Percentiles rank a stretch among this genome's conserved stretches.
phyloP scores from a whole-genome alignment of 2,888 invertebrate genomes.

The Blera fallax region DNA sequence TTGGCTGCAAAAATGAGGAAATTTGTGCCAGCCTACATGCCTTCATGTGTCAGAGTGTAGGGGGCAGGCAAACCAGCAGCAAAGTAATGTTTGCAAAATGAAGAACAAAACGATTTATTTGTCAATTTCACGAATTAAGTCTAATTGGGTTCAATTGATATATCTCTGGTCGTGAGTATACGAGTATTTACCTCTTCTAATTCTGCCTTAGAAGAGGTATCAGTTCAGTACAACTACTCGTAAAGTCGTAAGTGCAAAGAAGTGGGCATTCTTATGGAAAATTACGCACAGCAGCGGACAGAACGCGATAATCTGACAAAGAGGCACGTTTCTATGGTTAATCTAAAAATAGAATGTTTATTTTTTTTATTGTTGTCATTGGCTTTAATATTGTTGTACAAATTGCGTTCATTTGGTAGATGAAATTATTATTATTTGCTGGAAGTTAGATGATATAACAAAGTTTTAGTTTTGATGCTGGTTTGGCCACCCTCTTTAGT shows the following conservation, averaged over 20 bases:
- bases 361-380: constrained; percentile 2
- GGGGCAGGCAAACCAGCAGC: too few relatives aligned
- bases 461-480: not conserved
- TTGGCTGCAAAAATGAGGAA: not conserved
- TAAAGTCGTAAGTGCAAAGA: constrained; percentile 18
- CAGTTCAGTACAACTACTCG: too few relatives aligned
- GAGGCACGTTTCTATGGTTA: constrained; percentile 41
- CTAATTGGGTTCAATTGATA: constrained; percentile 69
- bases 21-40: not conserved
- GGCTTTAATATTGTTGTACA: not conserved
- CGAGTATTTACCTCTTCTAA: constrained; percentile 29
- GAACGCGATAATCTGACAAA: constrained; percentile 22
- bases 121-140: constrained; percentile 64
- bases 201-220: constrained; percentile 4
- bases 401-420: constrained; percentile 25
- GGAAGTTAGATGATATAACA: not conserved
- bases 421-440: constrained; percentile 2
- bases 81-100: constrained; percentile 8
- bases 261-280: constrained; percentile 21
- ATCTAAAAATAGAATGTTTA: constrained; percentile 20
- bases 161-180: constrained; percentile 24
- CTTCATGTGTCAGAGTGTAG: too few relatives aligned
- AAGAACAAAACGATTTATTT: constrained; percentile 47
- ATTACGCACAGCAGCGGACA: constrained; percentile 21
- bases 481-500: not conserved